Evolutionary conservation across 2,888 invertebrate genomes (phyloP), one percentile per base, ranked within the genome.

Genomic region (Scaptomyza caliginosa): DNA sequence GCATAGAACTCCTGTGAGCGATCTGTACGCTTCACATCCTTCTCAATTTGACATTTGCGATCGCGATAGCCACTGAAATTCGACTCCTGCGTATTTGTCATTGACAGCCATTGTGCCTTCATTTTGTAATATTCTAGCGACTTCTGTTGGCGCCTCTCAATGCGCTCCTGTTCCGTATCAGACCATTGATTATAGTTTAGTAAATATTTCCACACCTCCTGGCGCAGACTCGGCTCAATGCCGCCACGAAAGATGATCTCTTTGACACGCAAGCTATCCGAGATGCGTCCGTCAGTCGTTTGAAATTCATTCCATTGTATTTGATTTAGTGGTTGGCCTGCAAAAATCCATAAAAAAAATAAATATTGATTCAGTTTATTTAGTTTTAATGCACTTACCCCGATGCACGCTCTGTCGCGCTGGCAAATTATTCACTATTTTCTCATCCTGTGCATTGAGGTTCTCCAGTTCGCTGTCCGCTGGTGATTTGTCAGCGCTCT

Each of bases 11-110:
- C 94, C 83, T 97, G 94, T 0, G 96, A 96, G 74, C 99, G 93
- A 90, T 99, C 99, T 0, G 99, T 99, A 75, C 99, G 93, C 73
- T 96, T 97, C 0, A 99, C 99, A 91, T 99, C 99, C 91, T 99
- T 99, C 86, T 99, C 99, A 52, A 99, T 97, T 57, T 99, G 93
- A 89, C 95, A 97, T 92, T 98, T 98, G 74, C 97, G 93, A 83
- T 99, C 98, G 58, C 96, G 93, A 90, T 96, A 97, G 78, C 96
- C 96, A 2, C 96, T 93, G 91, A 99, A 99, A 74, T 96, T 94
- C 1, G 93, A 93, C 90, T 99, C 98, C 90, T 99, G 99, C 0
- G 94, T 94, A 13, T 94, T 93, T 0, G 96, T 95, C 92, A 99
- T 96, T 0, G 96, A 95, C 72, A 95, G 94, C 99, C 99, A 99